phyloP scores from a whole-genome alignment of 2,797 vertebrate genomes.

The Gymnothorax reevesii region DNA sequence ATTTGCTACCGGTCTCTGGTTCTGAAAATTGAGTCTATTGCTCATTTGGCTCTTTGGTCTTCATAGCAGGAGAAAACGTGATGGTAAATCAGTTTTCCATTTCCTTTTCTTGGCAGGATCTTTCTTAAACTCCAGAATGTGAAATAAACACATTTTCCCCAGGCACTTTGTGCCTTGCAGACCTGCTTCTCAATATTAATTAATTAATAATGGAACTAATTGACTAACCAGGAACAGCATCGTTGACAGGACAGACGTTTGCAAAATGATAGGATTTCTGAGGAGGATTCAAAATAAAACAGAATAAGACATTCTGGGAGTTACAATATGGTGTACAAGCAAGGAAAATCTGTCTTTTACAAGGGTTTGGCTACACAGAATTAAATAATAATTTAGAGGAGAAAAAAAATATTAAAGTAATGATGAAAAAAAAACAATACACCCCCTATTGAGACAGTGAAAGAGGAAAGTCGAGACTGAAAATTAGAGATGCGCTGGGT shows the following conservation, averaged over 20 bases:
- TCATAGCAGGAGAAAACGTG: neutral
- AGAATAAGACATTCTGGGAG: neutral
- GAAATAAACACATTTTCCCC: neutral
- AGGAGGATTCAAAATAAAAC: neutral
- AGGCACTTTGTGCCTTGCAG: neutral
- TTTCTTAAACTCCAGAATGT: neutral
- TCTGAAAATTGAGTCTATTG: neutral
- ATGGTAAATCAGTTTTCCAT: slow-evolving; percentile 2
- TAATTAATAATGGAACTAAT: neutral
- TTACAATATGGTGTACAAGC: neutral
- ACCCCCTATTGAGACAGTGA: too few relatives aligned
- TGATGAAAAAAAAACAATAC: neutral
- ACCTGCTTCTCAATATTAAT: neutral
- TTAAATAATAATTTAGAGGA: neutral
- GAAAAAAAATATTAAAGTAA: neutral
- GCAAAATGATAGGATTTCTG: neutral
- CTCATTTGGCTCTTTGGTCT: neutral
- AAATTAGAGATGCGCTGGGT: neutral
- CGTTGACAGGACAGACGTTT: neutral
- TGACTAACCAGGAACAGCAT: neutral
- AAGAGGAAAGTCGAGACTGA: neutral
- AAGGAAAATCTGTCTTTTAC: neutral
- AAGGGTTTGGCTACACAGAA: neutral
- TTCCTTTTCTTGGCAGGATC: neutral
- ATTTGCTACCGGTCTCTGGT: neutral